These are phyloP conservation scores for Leptocoma aspasia DNA, from an alignment of 2,113 vertebrate genomes.

Conservation along the genomic window DNA sequence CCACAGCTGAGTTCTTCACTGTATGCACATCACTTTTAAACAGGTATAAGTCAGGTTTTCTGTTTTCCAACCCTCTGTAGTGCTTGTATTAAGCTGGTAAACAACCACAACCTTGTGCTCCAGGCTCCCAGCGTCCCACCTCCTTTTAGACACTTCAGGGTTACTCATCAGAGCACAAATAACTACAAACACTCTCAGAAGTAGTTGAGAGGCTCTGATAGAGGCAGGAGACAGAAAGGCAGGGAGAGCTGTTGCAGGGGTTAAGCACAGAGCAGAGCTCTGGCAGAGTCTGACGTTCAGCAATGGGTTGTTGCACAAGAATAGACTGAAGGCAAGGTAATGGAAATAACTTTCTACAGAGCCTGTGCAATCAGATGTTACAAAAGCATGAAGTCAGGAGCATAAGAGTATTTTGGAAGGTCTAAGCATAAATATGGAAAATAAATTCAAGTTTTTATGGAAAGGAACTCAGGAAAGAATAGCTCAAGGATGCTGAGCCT, in stretches of 20 bases:
- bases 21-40: background rate
- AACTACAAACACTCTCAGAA: background rate
- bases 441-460: background rate
- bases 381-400: background rate
- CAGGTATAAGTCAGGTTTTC: background rate
- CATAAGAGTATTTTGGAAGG: background rate
- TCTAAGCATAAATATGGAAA: background rate
- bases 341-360: background rate
- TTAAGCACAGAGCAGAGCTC: background rate
- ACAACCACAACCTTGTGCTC: background rate
- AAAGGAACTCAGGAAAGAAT: background rate
- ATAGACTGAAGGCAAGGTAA: background rate
- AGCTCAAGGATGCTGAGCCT: background rate
- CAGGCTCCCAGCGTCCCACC: background rate
- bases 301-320: background rate
- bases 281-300: background rate
- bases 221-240: background rate
- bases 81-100: background rate
- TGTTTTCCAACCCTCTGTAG: background rate
- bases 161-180: background rate
- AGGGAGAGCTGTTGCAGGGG: background rate
- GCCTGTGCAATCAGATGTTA: background rate
- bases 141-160: background rate
- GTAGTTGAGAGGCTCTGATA: background rate
- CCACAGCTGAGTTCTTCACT: background rate